phyloP scores from a whole-genome alignment of 2,888 invertebrate species.

The Palloptera scutellata region DNA sequence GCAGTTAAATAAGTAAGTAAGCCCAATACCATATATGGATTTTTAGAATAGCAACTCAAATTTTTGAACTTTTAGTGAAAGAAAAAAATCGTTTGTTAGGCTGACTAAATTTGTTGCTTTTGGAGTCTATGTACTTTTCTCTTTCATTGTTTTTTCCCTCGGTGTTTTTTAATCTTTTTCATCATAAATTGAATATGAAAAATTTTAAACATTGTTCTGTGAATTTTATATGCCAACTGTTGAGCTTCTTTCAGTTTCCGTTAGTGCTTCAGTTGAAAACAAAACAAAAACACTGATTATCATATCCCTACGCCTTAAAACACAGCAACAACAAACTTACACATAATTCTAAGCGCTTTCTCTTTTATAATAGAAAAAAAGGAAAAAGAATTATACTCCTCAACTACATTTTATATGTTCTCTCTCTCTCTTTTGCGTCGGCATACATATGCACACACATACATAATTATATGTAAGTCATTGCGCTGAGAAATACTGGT shows the following conservation, averaged over 20 bases:
- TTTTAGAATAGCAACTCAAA: too few species aligned
- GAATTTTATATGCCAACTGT: slow-evolving; percentile 55
- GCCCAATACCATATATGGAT: too few species aligned
- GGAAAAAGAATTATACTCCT: too few species aligned
- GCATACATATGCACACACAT: neutral
- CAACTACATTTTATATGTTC: neutral
- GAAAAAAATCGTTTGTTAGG: too few species aligned
- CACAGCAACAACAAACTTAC: neutral
- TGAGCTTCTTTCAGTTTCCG: slow-evolving; percentile 55
- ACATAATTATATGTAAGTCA: neutral
- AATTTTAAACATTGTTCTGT: neutral
- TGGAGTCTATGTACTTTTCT: too few species aligned
- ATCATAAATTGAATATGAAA: slow-evolving; percentile 3
- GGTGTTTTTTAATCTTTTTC: neutral
- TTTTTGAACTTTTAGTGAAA: too few species aligned
- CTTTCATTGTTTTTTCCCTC: too few species aligned
- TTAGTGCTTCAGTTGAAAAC: slow-evolving; percentile 10
- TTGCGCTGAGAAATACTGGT: neutral
- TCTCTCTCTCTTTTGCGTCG: neutral
- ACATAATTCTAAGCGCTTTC: neutral
- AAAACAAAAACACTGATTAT: too few species aligned
- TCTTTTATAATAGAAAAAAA: too few species aligned
- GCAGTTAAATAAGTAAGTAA: too few species aligned
- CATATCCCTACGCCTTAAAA: neutral
- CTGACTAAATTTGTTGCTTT: too few species aligned